Base-by-base conservation (phyloP, 2,888 invertebrate genomes). In the Conops quadrifasciatus region DNA sequence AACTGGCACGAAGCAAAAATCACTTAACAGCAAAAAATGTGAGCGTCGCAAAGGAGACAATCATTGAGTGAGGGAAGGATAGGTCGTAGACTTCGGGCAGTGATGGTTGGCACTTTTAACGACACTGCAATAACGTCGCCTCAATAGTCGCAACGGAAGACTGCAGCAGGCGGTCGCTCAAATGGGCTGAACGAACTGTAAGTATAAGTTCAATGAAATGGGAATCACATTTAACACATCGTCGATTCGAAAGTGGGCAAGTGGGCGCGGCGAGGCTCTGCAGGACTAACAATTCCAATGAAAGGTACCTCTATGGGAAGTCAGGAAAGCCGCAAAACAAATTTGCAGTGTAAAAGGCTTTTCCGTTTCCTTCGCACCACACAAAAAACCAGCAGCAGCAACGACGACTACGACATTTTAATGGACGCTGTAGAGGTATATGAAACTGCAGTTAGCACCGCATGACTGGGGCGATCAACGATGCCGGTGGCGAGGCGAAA, bases 251-350 rank as follows among this genome's bases (percentile, higher is more conserved):
- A 11, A 24, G 58, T 58, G 58, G 15, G 28, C 26, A 24, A 26
- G 53, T 21, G 53, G 3, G 9, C 5, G 51, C 5, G 24, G 24
- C 21, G 21, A 9, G 24, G 21, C n/a, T n/a, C 19, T 5, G 13
- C 2, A 45, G 19, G 24, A 45, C 24, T 16, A 16, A 43, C 13
- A 58, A 26, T 15, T 26, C 11, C 28, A 24, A 58, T 28, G n/a
- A 45, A 45, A 36, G 19, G 3, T 11, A 47, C 45, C 26, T 24
- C 21, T 47, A 47, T 26, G 16, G 28, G 21, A 62, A 62, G 30
- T 62, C 47, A 47, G 3, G 16, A 47, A 63, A 47, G n/a, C 47
- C 63, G 45, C 63, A 63, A 45, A 45, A 45, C 63, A 63, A 63
- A 63, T 45, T 58, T 58, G 58, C 58, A 60, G 30, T 60, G 43